phyloP scores from a whole-genome alignment of 2,113 vertebrate genomes.

The Mungos mungo region DNA sequence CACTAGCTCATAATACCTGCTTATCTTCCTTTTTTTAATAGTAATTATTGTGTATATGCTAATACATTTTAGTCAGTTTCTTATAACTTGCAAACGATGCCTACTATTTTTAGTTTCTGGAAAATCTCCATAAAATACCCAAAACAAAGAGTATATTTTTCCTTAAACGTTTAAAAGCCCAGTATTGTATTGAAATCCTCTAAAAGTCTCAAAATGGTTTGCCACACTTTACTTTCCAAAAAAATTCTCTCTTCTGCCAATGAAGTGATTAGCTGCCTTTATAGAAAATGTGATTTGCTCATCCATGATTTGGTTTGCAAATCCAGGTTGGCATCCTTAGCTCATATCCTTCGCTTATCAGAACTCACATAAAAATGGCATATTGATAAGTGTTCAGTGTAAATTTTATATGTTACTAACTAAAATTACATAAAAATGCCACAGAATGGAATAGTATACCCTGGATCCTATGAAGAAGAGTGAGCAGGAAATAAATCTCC shows the following conservation, averaged over 20 bases:
- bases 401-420: not conserved
- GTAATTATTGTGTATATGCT: not conserved
- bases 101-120: not conserved
- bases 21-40: not conserved
- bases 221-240: not conserved
- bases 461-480: slow-evolving; percentile 19
- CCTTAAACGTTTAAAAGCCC: not conserved
- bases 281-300: not conserved
- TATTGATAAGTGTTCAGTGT: not conserved
- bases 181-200: not conserved
- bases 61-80: not conserved
- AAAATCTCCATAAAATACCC: not conserved
- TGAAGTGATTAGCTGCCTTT: not conserved
- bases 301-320: not conserved
- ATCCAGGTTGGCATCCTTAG: not conserved
- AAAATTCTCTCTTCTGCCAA: not conserved
- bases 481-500: not conserved
- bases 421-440: not conserved
- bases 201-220: not conserved
- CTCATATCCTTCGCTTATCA: not conserved
- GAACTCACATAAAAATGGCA: not conserved
- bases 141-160: not conserved
- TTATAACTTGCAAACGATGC: not conserved
- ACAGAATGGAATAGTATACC: not conserved
- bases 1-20: not conserved